Evolutionary conservation across 2,888 invertebrate species (phyloP), one percentile per base, ranked within the genome.

Genomic region (Pristionchus entomophagus): DNA sequence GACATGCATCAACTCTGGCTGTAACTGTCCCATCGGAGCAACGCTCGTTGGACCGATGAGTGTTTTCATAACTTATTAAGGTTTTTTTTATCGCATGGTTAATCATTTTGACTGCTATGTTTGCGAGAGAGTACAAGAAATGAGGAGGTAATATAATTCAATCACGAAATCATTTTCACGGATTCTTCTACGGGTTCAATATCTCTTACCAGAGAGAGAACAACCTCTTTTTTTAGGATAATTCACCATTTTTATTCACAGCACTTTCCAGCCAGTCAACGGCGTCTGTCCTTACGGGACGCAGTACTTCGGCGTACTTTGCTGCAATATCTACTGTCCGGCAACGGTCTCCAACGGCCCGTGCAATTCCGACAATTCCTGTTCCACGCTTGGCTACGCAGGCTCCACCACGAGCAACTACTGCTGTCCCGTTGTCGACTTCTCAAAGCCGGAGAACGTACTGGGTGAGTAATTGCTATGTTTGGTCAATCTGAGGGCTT

Each of bases 251-350:
- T n/a, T n/a, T n/a, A n/a, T n/a, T n/a, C n/a, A n/a, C n/a, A n/a
- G n/a, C n/a, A 10, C n/a, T 45, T 8, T 69, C 32, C 65, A 81
- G 81, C 83, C 87, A 56, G 85, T 87, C 62, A 86, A 87, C 80
- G 86, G 89, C n/a, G 86, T 87, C 32, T 93, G 93, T 86, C 89
- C 91, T 6, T 69, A 89, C 38, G 92, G 92, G 62, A 90, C 89
- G 87, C n/a, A n/a, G n/a, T 88, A 90, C 3, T 91, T 92, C 84
- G 91, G 91, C 81, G 91, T 91, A 84, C 89, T 92, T 59, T 93
- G 93, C 89, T 93, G 93, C 86, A 77, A 90, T n/a, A 49, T 77
- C 17, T 87, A 88, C 49, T 88, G 88, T 41, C 84, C 41, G 41
- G 86, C 62, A 38, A 49, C 73, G 22, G 83, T 88, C 78, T 87